Evolutionary conservation across 2,888 invertebrate genomes (phyloP).

Genomic region (Ptychoptera contaminata): DNA sequence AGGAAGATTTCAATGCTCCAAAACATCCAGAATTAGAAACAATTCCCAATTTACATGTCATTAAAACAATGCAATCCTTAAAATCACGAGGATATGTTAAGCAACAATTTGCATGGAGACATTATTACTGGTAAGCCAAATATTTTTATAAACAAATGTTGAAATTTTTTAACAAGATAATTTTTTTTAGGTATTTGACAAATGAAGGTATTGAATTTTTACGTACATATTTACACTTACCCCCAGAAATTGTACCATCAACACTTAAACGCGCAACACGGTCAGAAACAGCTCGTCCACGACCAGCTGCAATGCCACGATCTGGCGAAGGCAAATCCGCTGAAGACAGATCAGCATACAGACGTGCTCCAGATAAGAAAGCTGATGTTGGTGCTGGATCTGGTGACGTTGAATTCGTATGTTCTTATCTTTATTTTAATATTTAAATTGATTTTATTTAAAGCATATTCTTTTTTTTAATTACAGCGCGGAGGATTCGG

Average conservation of each 20-base stretch:
- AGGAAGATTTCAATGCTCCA: constrained; percentile 95
- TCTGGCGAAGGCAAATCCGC: constrained; percentile 57
- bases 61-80: constrained; percentile 92
- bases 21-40: constrained; percentile 91
- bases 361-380: constrained; percentile 82
- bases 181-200: constrained; percentile 59
- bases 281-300: constrained; percentile 69
- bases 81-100: constrained; percentile 96
- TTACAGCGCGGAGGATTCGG: constrained; percentile 68
- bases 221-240: constrained; percentile 87
- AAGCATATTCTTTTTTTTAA: constrained; percentile 16
- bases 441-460: constrained; percentile 2
- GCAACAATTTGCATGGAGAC: constrained; percentile 99
- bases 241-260: constrained; percentile 96
- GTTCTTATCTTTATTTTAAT: constrained; percentile 16
- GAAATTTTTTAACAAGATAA: not conserved
- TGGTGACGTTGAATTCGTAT: constrained; percentile 76
- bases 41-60: constrained; percentile 96
- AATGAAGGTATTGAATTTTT: constrained; percentile 97
- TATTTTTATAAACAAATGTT: not conserved
- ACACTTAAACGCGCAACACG: constrained; percentile 86
- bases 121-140: constrained; percentile 82
- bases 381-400: constrained; percentile 94
- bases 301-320: constrained; percentile 49
- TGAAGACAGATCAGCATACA: constrained; percentile 72